Conservation (phyloP, 1,140 invertebrate species). For the Sitobion miscanthi region DNA sequence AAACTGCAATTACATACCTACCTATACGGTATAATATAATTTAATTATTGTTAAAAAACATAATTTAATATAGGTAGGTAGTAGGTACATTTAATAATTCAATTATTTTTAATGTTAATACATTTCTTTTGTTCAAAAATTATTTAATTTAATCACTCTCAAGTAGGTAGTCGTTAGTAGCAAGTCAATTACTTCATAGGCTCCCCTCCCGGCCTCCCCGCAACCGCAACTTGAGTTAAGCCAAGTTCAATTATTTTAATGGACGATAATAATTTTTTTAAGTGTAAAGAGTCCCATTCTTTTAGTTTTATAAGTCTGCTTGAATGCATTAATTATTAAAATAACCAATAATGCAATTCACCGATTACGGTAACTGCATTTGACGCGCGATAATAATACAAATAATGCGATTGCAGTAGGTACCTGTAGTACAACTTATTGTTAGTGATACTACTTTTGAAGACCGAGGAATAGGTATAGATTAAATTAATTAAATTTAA, state of each 20-base stretch:
- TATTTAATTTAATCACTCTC: no score
- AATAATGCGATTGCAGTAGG: not conserved
- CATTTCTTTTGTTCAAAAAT: no score
- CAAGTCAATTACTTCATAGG: no score
- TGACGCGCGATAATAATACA: not conserved
- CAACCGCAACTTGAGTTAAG: no score
- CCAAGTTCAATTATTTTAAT: not conserved
- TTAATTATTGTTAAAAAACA: not conserved
- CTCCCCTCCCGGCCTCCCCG: no score
- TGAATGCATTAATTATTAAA: not conserved
- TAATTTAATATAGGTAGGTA: not conserved
- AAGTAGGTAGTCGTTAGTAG: no score
- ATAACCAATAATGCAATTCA: not conserved
- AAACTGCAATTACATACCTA: no score
- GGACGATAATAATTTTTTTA: not conserved
- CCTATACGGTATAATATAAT: not conserved
- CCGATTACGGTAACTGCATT: not conserved
- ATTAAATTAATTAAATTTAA: no score
- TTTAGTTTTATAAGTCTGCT: not conserved
- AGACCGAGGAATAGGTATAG: no score
- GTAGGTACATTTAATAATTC: not conserved
- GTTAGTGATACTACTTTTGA: no score
- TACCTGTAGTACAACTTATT: not conserved
- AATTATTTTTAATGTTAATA: not conserved
- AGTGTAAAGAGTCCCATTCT: not conserved